Evolutionary conservation across 2,797 vertebrate species (phyloP).

Genomic region (Halcyon badia): DNA sequence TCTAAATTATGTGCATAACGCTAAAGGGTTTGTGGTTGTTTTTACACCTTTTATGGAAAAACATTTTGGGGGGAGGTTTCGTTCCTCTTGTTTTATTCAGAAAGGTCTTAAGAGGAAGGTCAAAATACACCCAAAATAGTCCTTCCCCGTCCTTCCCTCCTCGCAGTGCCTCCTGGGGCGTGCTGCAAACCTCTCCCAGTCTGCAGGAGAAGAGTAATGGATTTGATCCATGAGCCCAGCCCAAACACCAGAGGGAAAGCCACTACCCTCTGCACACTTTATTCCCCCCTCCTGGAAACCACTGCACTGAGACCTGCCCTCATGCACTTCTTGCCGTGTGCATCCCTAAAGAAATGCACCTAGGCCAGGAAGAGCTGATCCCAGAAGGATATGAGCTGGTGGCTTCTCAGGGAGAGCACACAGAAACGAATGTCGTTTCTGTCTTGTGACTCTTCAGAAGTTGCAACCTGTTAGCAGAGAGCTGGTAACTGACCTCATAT

Average conservation of each 20-base stretch:
- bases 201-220: accelerated
- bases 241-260: neutral
- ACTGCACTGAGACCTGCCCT: neutral
- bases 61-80: neutral
- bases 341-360: neutral
- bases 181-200: neutral
- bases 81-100: neutral
- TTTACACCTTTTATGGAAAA: neutral
- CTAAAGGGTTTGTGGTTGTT: neutral
- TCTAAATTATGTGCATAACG: neutral
- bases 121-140: neutral
- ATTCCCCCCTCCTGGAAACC: neutral
- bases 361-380: neutral
- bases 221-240: neutral
- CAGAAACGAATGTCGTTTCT: accelerated
- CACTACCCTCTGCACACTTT: neutral
- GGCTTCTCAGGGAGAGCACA: accelerated
- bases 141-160: neutral
- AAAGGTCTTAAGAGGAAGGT: neutral
- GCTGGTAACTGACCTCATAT: accelerated
- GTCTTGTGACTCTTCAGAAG: neutral
- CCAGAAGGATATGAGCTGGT: accelerated
- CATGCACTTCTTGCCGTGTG: neutral
- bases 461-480: neutral
- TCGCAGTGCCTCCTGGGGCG: accelerated